A percentile compares a stretch with the other conserved stretches of the same genome.
Evolutionary conservation across 2,113 vertebrate species (phyloP).

Genomic region (Macroglossus sobrinus): DNA sequence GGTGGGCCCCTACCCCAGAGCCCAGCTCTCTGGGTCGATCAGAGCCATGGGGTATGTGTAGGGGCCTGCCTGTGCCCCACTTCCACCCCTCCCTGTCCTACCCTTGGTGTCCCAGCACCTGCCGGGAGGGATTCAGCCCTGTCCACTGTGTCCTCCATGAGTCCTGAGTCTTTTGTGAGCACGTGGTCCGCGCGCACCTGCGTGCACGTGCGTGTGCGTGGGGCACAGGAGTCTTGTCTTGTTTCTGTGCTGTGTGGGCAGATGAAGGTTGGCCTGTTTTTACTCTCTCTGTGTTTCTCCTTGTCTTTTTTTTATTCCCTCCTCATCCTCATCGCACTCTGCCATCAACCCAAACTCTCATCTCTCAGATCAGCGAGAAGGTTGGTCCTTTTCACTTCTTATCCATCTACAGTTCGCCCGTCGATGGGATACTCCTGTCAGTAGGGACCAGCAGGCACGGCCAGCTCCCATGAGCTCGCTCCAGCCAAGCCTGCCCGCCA

Average conservation of each 20-base stretch:
- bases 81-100: neutral
- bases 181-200: slow-evolving; percentile 58
- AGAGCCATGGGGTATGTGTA: neutral
- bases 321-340: slow-evolving; percentile 95
- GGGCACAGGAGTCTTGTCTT: slow-evolving; percentile 84
- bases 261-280: slow-evolving; percentile 97
- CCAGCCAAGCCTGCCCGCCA: slow-evolving; percentile 53
- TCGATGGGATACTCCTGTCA: slow-evolving; percentile 84
- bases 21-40: slow-evolving; percentile 32
- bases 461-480: slow-evolving; percentile 59
- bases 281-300: slow-evolving; percentile 99
- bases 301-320: slow-evolving; percentile 93
- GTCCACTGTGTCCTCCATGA: slow-evolving; percentile 49
- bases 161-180: slow-evolving; percentile 52
- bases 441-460: slow-evolving; percentile 82
- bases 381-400: slow-evolving; percentile 98
- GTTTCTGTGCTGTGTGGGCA: slow-evolving; percentile 89
- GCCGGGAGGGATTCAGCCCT: neutral
- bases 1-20: slow-evolving; percentile 37
- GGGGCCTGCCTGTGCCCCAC: slow-evolving; percentile 28
- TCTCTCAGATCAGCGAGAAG: slow-evolving; percentile 99
- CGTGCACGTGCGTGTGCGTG: slow-evolving; percentile 66
- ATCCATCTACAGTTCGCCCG: slow-evolving; percentile 87
- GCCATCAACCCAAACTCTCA: slow-evolving; percentile 96
- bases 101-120: neutral